Evolutionary conservation across 2,797 vertebrate genomes (phyloP), one percentile per base, ranked within the genome.

Genomic region (Gymnothorax reevesii): DNA sequence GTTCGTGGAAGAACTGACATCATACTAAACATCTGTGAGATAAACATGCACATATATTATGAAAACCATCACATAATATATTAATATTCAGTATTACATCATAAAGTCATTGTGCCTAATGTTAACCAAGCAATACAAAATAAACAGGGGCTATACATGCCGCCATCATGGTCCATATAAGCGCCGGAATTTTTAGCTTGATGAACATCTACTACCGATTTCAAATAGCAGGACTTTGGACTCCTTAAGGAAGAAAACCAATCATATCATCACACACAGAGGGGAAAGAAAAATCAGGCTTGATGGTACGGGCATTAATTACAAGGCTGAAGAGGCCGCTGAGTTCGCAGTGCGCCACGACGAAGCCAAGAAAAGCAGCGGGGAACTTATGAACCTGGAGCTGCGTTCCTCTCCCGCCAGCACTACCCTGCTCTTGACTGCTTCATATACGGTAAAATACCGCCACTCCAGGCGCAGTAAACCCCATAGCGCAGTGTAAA

Each of bases 1-100:
- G 91, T 92, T 91, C 92, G 89, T 89, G 91, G 93, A 93, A 94
- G 93, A 85, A 92, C 89, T 93, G 90, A 93, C 88, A 89, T 90
- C 89, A 91, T 90, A 4, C 88, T 88, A 85, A 86, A 60, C 17
- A 87, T 84, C 75, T 55, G 59, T 27, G 59, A 64, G 25, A n/a
- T 88, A 87, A 88, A 87, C 85, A 88, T n/a, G 86, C 84, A 77
- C 52, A 75, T 55, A 75, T n/a, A 66, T 85, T 83, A 85, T 87
- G 84, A 91, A 91, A 90, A 87, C 84, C 85, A 92, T 89, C 89
- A n/a, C n/a, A n/a, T n/a, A n/a, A n/a, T n/a, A n/a, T n/a, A n/a
- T n/a, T n/a, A n/a, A n/a, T n/a, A n/a, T n/a, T n/a, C n/a, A n/a
- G n/a, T n/a, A 73, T 62, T n/a, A 71, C 60, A 73, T 87, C 83